Evolutionary conservation across 30 jellyfish, hydroid and myxozoan genomes (phyloP).

Genomic region (Chironex yamaguchii): DNA sequence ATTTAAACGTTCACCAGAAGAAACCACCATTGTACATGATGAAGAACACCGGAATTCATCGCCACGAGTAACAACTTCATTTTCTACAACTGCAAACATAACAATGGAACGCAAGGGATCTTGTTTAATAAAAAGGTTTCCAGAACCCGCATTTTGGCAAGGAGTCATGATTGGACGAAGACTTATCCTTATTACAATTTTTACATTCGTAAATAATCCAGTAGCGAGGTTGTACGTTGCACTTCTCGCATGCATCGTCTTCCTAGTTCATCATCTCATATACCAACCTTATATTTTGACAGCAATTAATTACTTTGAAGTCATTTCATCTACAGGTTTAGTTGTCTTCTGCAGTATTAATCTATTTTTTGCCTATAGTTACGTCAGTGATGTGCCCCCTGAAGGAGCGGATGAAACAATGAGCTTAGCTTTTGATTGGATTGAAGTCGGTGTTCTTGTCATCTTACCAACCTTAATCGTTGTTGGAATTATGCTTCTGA

Average conservation of each 20-base stretch:
- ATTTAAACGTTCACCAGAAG: slow-evolving; percentile 16
- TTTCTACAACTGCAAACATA: background rate
- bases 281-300: slow-evolving; percentile 72
- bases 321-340: slow-evolving; percentile 72
- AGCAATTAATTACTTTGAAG: slow-evolving; percentile 67
- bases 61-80: background rate
- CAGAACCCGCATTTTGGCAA: slow-evolving; percentile 95
- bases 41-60: background rate
- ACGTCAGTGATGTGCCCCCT: slow-evolving; percentile 90
- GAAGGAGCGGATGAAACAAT: slow-evolving; percentile 83
- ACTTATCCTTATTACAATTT: slow-evolving; percentile 59
- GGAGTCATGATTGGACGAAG: slow-evolving; percentile 86
- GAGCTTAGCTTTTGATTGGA: slow-evolving; percentile 74
- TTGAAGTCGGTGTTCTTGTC: slow-evolving; percentile 79
- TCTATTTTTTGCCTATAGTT: slow-evolving; percentile 91
- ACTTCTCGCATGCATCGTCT: slow-evolving; percentile 71
- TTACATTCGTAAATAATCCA: slow-evolving; percentile 84
- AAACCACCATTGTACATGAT: background rate
- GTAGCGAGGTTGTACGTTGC: slow-evolving; percentile 78
- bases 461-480: slow-evolving; percentile 65
- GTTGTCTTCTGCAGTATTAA: slow-evolving; percentile 84
- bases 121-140: background rate
- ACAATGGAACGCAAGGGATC: background rate
- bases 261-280: slow-evolving; percentile 83
- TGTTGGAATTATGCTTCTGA: slow-evolving; percentile 12